Evolutionary conservation across 2,797 vertebrate species (phyloP).

Genomic region (Nyctibius grandis): DNA sequence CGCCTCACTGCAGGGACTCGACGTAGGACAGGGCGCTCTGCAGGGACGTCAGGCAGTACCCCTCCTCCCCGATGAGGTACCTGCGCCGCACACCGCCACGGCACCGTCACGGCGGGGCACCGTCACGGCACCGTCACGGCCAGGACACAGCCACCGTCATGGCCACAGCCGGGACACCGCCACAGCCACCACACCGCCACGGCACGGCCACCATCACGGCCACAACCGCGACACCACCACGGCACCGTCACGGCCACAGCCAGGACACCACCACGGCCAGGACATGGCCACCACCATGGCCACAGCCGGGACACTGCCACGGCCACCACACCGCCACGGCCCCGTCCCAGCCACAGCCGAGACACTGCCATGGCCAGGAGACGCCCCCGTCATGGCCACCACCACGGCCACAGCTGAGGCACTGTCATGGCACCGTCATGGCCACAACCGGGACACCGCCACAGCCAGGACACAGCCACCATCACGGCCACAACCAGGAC

Average conservation of each 20-base stretch:
- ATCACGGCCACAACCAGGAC: accelerated
- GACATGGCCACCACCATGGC: too few species aligned
- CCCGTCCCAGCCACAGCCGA: accelerated
- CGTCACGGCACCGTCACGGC: not conserved
- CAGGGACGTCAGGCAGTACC: constrained; percentile 94
- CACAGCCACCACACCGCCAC: not conserved
- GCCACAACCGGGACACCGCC: not conserved
- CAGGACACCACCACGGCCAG: accelerated
- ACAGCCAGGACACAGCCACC: accelerated
- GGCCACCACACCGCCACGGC: too few species aligned
- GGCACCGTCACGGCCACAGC: not conserved
- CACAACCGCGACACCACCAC: accelerated
- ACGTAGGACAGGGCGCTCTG: constrained; percentile 90
- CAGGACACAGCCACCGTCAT: not conserved
- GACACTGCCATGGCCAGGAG: accelerated
- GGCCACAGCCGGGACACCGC: accelerated
- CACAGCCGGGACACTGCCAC: accelerated
- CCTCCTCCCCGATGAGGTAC: constrained; percentile 93
- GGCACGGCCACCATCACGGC: not conserved
- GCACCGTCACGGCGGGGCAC: not conserved
- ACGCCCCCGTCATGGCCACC: accelerated
- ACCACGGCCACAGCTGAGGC: not conserved
- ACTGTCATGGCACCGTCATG: too few species aligned
- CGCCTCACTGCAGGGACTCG: constrained; percentile 77
- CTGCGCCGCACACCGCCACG: constrained; percentile 61